phyloP scores from a whole-genome alignment of 2,888 invertebrate species.

The Eupithecia inturbata region DNA sequence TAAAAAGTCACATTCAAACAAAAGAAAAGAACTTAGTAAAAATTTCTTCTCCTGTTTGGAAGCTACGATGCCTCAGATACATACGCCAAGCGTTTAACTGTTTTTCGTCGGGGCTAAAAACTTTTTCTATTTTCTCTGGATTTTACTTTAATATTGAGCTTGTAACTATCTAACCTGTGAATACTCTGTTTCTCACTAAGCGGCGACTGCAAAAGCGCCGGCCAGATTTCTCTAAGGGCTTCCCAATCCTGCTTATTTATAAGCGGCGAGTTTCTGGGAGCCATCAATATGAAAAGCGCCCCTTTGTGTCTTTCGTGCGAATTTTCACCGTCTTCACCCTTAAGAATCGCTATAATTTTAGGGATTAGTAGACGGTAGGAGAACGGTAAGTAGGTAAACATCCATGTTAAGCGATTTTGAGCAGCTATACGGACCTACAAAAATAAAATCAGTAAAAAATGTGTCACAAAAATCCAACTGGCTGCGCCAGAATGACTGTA shows the following conservation, averaged over 20 bases:
- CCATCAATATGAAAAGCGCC: constrained; percentile 89
- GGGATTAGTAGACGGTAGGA: constrained; percentile 88
- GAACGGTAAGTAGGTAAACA: constrained; percentile 87
- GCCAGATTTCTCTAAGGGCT: constrained; percentile 89
- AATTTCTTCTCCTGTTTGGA: no score
- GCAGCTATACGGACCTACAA: constrained; percentile 85
- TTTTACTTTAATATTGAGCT: neutral
- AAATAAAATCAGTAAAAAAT: neutral
- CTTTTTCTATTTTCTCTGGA: no score
- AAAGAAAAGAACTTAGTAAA: no score
- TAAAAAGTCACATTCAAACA: no score
- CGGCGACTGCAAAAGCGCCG: constrained; percentile 89
- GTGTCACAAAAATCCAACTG: neutral
- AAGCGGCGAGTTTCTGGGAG: constrained; percentile 86
- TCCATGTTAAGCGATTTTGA: constrained; percentile 86
- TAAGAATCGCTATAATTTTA: constrained; percentile 84
- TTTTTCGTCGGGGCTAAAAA: no score
- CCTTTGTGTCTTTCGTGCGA: constrained; percentile 84
- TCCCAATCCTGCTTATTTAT: constrained; percentile 91
- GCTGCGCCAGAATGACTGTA: neutral
- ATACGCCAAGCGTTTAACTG: no score
- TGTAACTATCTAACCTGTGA: constrained; percentile 70
- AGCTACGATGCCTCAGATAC: no score
- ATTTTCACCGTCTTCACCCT: constrained; percentile 72
- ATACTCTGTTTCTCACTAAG: constrained; percentile 94